Evolutionary conservation across 1,140 invertebrate species (phyloP), one percentile per base, ranked within the genome.

Genomic region (Gonioctena quinquepunctata): DNA sequence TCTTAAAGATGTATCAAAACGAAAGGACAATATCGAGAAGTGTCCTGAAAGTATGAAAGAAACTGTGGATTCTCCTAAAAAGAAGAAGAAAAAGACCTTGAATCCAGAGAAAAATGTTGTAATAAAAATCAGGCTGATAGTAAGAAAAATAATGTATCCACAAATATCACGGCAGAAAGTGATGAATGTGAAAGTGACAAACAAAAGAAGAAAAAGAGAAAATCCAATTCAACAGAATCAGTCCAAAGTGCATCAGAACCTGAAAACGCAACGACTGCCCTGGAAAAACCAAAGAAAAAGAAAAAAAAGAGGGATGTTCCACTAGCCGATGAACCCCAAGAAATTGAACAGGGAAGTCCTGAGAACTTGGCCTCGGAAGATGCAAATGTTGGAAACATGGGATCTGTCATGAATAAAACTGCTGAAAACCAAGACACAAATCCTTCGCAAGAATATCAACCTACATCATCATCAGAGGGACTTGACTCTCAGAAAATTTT

Each of bases 11-110:
- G n/a, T n/a, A n/a, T n/a, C n/a, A n/a, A n/a, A n/a, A n/a, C n/a
- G n/a, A n/a, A n/a, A n/a, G n/a, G n/a, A n/a, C n/a, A n/a, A n/a
- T n/a, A n/a, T n/a, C n/a, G n/a, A n/a, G n/a, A n/a, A n/a, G n/a
- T n/a, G n/a, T n/a, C n/a, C n/a, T n/a, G n/a, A n/a, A n/a, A n/a
- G n/a, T n/a, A n/a, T n/a, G n/a, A 50, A 67, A 59, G 33, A 57
- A 50, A 56, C 18, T 23, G 54, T 28, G 49, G 28, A 67, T 19
- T 26, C 13, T 25, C 22, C 60, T 16, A 26, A 49, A 27, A 68
- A 71, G 54, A 68, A 74, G 13, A 68, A 71, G 42, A 28, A 71
- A n/a, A 71, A 19, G 54, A 66, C n/a, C n/a, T n/a, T n/a, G n/a
- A n/a, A n/a, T n/a, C n/a, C n/a, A n/a, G n/a, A n/a, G n/a, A n/a